Percentiles rank a stretch among this genome's conserved stretches.
These are phyloP conservation scores for Peromyscus aztecus DNA, from an alignment of 2,797 vertebrate genomes.

Conservation along the genomic window DNA sequence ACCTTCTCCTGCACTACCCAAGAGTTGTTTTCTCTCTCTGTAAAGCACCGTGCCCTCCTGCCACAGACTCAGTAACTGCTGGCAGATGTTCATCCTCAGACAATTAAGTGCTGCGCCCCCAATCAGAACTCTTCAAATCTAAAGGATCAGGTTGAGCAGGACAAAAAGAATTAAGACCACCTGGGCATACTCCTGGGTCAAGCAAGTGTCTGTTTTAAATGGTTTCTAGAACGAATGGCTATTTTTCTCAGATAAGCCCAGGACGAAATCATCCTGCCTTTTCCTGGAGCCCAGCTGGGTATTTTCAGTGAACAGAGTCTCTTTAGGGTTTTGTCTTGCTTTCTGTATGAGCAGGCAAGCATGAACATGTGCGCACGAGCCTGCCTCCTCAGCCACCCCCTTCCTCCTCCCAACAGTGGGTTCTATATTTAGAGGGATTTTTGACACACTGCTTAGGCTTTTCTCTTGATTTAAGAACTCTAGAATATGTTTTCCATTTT, in stretches of 20 bases:
- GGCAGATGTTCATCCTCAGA: neutral
- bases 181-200: neutral
- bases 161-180: slow-evolving; percentile 33
- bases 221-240: neutral
- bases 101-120: neutral
- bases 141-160: neutral
- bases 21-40: rapidly evolving
- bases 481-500: slow-evolving; percentile 63
- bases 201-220: slow-evolving; percentile 11
- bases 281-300: neutral
- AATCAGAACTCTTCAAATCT: neutral
- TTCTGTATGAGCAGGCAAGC: slow-evolving; percentile 12
- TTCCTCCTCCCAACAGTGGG: neutral
- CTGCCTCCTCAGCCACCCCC: neutral
- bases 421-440: slow-evolving; percentile 54
- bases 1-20: neutral
- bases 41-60: neutral
- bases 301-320: neutral
- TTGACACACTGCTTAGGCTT: slow-evolving; percentile 18
- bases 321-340: slow-evolving; percentile 19
- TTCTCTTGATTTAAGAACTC: slow-evolving; percentile 65
- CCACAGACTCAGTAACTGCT: neutral
- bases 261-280: neutral
- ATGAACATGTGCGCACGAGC: neutral
- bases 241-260: neutral